Evolutionary conservation across 1,140 invertebrate species (phyloP), one percentile per base, ranked within the genome.

Genomic region (Meloidogyne hapla): DNA sequence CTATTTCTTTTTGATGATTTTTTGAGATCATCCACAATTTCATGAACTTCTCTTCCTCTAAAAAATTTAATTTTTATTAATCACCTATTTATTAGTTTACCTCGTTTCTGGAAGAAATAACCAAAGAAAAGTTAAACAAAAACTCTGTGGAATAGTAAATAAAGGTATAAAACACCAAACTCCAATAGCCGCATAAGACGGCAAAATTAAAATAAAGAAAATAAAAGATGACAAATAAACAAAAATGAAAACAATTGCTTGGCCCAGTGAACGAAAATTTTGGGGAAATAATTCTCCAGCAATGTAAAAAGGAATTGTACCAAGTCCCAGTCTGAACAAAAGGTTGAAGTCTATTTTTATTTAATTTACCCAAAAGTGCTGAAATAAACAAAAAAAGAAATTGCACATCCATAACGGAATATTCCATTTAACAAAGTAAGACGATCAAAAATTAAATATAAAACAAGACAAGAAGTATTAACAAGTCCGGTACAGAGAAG

Each of bases 401-500:
- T 26, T 40, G 65, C 65, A 77, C 83, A 84, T 28, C 83, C 81
- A 63, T 81, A 84, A 21, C 77, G n/a, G 40, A 77, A 81, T 28
- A 63, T 23, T 33, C 9, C 21, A 28, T 69, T 9, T 12, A 70
- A 26, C 5, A 62, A 63, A 18, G 80, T 38, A 0, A 83, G 25
- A 12, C 78, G 65, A 42, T 84, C 82, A 45, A 81, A 83, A 56
- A 79, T 10, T 21, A 81, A 26, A 72, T 84, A 83, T 0, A 48
- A 63, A 23, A 69, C 18, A 21, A 83, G 63, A 21, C 33, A 79
- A 12, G 76, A n/a, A 28, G 62, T 74, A 62, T 84, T 83, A 13
- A 66, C 69, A 62, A 82, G 65, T 38, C 83, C 82, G 10, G 75
- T 26, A 10, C 40, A 63, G 25, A 83, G 70, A 45, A 84, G 63